Conservation (phyloP, 2,888 invertebrate species). For the Furcula furcula region DNA sequence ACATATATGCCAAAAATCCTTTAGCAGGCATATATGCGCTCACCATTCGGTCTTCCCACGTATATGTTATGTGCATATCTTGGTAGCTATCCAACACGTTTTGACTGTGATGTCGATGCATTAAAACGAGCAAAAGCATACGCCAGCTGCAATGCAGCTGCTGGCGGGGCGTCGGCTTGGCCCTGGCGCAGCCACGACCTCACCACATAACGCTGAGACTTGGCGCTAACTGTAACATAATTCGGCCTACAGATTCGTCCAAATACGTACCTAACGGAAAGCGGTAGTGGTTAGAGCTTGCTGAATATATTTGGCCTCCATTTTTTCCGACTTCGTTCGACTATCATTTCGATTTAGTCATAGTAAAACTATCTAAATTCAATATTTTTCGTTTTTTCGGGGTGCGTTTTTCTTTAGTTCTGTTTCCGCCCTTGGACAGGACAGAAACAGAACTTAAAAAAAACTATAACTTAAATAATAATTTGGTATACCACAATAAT, state of each 20-base stretch:
- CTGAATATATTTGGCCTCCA: no score
- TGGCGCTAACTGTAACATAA: slow-evolving; percentile 1
- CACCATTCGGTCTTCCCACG: slow-evolving; percentile 18
- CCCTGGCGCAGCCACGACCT: slow-evolving; percentile 29
- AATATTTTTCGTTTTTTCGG: no score
- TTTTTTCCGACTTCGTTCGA: no score
- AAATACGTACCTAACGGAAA: slow-evolving; percentile 8
- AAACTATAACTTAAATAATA: no score
- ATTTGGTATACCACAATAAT: no score
- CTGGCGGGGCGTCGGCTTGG: slow-evolving; percentile 38
- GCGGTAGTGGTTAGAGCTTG: slow-evolving; percentile 2
- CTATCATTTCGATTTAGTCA: no score
- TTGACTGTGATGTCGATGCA: slow-evolving; percentile 35
- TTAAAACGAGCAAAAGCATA: slow-evolving; percentile 71
- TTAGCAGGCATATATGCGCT: slow-evolving; percentile 11
- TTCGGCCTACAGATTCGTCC: no score
- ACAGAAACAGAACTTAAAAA: no score
- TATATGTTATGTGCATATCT: slow-evolving; percentile 16
- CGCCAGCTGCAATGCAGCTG: slow-evolving; percentile 77
- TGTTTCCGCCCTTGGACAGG: no score
- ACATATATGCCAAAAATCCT: no score
- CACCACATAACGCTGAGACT: slow-evolving; percentile 21
- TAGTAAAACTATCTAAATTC: no score
- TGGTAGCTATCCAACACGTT: slow-evolving; percentile 3
- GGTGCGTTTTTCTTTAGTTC: no score